Evolutionary conservation across 2,797 vertebrate species (phyloP).

Genomic region (Pangasius krempfi): DNA sequence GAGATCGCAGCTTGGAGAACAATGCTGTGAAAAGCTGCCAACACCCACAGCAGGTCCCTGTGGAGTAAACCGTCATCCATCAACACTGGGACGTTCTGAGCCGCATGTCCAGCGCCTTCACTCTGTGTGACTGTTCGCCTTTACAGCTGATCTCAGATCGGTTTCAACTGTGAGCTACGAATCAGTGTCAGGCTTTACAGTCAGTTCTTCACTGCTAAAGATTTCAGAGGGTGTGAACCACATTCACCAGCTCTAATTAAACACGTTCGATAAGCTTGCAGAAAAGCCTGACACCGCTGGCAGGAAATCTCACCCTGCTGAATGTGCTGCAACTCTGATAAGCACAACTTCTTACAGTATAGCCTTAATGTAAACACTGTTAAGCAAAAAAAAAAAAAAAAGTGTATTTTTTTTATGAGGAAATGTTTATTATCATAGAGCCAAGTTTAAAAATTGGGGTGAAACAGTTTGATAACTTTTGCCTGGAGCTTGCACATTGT

Average conservation of each 20-base stretch:
- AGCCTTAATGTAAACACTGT: conserved; percentile 28
- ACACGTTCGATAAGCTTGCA: conserved; percentile 37
- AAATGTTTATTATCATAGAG: background rate
- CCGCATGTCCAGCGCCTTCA: conserved; percentile 28
- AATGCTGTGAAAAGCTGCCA: conserved; percentile 60
- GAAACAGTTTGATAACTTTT: background rate
- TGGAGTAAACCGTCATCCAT: conserved; percentile 32
- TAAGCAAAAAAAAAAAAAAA: background rate
- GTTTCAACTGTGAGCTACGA: background rate
- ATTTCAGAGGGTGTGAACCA: conserved; percentile 49
- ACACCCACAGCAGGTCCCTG: conserved; percentile 49
- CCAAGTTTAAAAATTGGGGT: background rate
- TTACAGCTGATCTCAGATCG: conserved; percentile 7
- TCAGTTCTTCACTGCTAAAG: conserved; percentile 25
- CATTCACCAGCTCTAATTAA: conserved; percentile 43
- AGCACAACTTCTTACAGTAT: background rate
- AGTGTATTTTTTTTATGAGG: background rate
- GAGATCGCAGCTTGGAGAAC: conserved; percentile 52
- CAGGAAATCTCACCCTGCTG: conserved; percentile 39
- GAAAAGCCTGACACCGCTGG: conserved; percentile 32
- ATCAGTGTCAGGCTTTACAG: background rate
- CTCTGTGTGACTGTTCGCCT: background rate
- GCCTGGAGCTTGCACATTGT: background rate
- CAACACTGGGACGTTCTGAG: conserved; percentile 29
- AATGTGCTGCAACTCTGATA: conserved; percentile 16